Evolutionary conservation across 2,797 vertebrate genomes (phyloP).

Genomic region (Amblyopsis hoosieri): DNA sequence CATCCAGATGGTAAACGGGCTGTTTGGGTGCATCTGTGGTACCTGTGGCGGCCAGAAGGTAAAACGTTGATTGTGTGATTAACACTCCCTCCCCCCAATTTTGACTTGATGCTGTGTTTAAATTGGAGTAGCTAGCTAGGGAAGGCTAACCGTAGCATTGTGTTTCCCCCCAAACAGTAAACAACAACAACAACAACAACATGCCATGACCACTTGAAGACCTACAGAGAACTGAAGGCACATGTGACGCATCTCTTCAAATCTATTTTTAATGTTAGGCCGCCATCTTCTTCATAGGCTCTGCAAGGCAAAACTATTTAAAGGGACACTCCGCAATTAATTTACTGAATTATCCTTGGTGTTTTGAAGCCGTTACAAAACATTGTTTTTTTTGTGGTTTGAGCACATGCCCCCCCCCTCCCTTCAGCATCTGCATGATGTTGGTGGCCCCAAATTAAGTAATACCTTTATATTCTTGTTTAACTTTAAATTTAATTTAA

Average conservation of each 20-base stretch:
- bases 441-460: no score
- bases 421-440: no score
- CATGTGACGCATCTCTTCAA: background rate
- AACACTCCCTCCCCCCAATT: no score
- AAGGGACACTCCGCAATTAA: no score
- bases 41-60: conserved; percentile 68
- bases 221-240: background rate
- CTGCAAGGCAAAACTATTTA: no score
- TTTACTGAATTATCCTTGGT: no score
- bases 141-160: background rate
- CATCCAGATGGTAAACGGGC: conserved; percentile 73
- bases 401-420: no score
- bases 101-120: no score
- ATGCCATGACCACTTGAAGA: conserved; percentile 23
- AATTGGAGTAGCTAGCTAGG: background rate
- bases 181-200: conserved; percentile 1
- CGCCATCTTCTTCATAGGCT: background rate
- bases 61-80: conserved; percentile 5
- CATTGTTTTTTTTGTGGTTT: no score
- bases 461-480: no score
- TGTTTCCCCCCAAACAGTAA: conserved; percentile 30
- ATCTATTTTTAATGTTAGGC: background rate
- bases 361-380: no score
- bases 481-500: no score
- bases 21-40: conserved; percentile 78